Conservation (phyloP, 1,140 invertebrate species). For the Catajapyx aquilonaris region DNA sequence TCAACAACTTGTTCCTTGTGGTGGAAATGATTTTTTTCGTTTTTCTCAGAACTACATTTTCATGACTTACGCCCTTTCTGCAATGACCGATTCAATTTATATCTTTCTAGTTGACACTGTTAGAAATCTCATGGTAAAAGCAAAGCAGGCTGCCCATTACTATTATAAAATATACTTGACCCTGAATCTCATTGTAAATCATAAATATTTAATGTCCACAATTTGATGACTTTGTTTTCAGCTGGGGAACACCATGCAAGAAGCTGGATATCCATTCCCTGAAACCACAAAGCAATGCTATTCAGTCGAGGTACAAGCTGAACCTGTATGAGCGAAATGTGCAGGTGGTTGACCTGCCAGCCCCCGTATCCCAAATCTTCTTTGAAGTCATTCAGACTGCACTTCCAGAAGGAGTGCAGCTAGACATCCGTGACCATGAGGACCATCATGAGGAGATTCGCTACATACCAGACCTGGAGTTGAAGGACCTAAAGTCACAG, state of each 20-base stretch:
- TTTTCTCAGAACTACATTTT: no score
- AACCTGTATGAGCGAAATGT: slow-evolving; percentile 56
- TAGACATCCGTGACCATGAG: slow-evolving; percentile 35
- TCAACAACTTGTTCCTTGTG: no score
- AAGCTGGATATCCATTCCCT: slow-evolving; percentile 39
- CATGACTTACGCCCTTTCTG: no score
- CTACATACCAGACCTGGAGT: slow-evolving; percentile 55
- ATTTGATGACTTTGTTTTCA: slow-evolving; percentile 24
- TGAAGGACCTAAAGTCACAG: slow-evolving; percentile 45
- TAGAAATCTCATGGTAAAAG: no score
- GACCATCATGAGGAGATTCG: slow-evolving; percentile 36
- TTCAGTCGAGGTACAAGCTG: slow-evolving; percentile 46
- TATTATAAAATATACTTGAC: no score
- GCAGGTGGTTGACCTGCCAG: slow-evolving; percentile 37
- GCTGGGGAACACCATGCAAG: slow-evolving; percentile 49
- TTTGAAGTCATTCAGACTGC: slow-evolving; percentile 44
- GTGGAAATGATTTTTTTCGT: no score
- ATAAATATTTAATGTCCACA: no score
- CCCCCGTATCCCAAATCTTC: slow-evolving; percentile 32
- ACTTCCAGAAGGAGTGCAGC: slow-evolving; percentile 47
- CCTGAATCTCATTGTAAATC: no score
- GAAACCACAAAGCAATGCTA: slow-evolving; percentile 37
- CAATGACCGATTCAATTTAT: no score
- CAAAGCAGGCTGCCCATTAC: no score
- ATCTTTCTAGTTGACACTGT: no score